Percentiles rank a stretch among this genome's conserved stretches.
Conservation (phyloP, 1,140 invertebrate genomes). For the Whitmania pigra region DNA sequence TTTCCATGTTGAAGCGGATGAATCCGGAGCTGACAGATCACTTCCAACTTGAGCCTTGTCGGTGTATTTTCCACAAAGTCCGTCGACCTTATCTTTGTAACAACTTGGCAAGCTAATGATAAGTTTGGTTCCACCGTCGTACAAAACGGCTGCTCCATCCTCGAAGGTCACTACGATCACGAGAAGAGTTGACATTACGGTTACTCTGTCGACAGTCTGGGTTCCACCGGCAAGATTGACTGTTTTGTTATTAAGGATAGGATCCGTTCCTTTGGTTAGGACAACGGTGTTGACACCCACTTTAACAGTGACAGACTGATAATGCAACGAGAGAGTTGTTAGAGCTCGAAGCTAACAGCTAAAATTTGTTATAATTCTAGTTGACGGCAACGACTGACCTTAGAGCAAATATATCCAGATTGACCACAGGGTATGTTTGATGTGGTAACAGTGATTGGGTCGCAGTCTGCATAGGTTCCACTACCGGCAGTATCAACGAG, state of each 20-base stretch:
- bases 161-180: neutral
- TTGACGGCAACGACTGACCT: neutral
- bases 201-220: neutral
- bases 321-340: no score
- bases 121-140: constrained; percentile 2
- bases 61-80: neutral
- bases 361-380: neutral
- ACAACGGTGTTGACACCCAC: neutral
- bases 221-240: neutral
- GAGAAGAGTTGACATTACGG: neutral
- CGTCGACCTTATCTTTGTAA: constrained; percentile 1
- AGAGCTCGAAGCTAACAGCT: neutral
- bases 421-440: constrained; percentile 7
- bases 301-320: neutral
- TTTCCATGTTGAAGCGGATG: neutral
- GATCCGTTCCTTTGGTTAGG: constrained; percentile 2
- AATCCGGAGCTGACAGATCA: neutral
- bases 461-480: neutral
- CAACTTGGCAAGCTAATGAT: constrained; percentile 7
- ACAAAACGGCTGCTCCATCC: neutral
- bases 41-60: neutral
- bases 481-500: neutral
- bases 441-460: neutral
- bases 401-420: constrained; percentile 4
- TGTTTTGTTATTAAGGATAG: neutral